These are phyloP conservation scores for Lasiurus cinereus DNA, from an alignment of 2,113 vertebrate species.

Conservation along the genomic window DNA sequence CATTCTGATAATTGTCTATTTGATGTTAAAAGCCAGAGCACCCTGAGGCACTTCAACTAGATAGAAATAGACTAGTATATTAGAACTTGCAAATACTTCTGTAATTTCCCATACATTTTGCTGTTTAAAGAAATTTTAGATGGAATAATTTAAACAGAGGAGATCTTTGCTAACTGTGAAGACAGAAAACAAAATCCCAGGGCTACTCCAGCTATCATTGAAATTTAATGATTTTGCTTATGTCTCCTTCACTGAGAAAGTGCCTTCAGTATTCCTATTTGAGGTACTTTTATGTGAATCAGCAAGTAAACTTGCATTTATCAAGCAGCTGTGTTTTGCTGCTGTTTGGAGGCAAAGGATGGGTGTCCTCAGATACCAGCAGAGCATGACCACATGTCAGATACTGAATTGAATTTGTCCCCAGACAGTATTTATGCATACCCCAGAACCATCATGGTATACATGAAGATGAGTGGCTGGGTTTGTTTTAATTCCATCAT, in stretches of 20 bases:
- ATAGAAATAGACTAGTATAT: slow-evolving; percentile 30
- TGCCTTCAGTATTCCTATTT: slow-evolving; percentile 59
- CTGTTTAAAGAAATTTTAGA: slow-evolving; percentile 70
- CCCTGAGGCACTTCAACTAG: slow-evolving; percentile 72
- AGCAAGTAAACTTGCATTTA: slow-evolving; percentile 38
- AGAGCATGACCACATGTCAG: slow-evolving; percentile 28
- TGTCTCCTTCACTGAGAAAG: slow-evolving; percentile 5
- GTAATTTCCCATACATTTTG: slow-evolving; percentile 37
- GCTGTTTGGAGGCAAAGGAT: not conserved
- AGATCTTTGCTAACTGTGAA: slow-evolving; percentile 57
- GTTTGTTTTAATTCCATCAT: slow-evolving; percentile 64
- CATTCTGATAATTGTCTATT: slow-evolving; percentile 87
- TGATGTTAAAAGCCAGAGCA: slow-evolving; percentile 81
- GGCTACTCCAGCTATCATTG: slow-evolving; percentile 55
- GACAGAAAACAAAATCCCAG: slow-evolving; percentile 71
- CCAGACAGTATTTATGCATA: slow-evolving; percentile 52
- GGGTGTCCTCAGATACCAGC: not conserved
- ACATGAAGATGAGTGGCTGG: slow-evolving; percentile 65
- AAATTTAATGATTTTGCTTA: slow-evolving; percentile 35
- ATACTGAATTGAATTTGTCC: slow-evolving; percentile 38
- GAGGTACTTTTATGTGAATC: slow-evolving; percentile 16
- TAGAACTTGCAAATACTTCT: slow-evolving; percentile 35
- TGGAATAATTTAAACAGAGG: slow-evolving; percentile 69
- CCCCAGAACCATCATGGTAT: slow-evolving; percentile 31
- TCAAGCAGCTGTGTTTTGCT: slow-evolving; percentile 36